Evolutionary conservation across 23 tunicate genomes (phyloP).

Genomic region (Diplosoma virens): DNA sequence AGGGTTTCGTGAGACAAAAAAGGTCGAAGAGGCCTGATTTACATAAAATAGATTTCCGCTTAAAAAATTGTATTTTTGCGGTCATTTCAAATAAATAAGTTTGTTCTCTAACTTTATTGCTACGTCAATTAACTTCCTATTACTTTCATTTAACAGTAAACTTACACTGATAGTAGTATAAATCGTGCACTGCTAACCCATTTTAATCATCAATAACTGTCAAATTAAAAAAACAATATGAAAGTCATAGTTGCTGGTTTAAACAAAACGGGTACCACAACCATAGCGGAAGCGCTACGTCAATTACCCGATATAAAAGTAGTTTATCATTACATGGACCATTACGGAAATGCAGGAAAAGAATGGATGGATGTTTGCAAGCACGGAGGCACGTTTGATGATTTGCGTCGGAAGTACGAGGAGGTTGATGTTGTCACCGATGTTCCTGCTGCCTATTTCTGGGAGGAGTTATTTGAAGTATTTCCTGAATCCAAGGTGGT

Average conservation of each 20-base stretch:
- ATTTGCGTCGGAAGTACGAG: background rate
- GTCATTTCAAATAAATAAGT: too few species aligned
- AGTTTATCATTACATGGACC: constrained; percentile 1
- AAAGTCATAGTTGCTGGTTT: constrained; percentile 14
- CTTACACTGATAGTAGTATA: too few species aligned
- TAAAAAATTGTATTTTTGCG: too few species aligned
- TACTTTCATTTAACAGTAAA: too few species aligned
- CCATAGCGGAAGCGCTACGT: background rate
- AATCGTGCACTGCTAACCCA: too few species aligned
- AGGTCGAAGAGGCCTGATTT: too few species aligned
- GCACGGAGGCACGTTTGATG: background rate
- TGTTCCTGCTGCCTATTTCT: background rate
- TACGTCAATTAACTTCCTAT: too few species aligned
- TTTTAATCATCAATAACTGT: too few species aligned
- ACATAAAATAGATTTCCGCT: too few species aligned
- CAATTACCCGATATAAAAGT: background rate
- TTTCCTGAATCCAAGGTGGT: constrained; percentile 10
- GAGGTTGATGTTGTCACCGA: constrained; percentile 14
- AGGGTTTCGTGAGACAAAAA: too few species aligned
- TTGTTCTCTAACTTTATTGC: too few species aligned
- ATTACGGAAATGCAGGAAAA: background rate
- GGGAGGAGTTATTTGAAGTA: constrained; percentile 15
- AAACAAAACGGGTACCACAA: constrained; percentile 9
- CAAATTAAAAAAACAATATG: too few species aligned
- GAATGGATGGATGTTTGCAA: constrained; percentile 5